Evolutionary conservation across 1,140 invertebrate species (phyloP), one percentile per base, ranked within the genome.

Genomic region (Sycophila sp.): DNA sequence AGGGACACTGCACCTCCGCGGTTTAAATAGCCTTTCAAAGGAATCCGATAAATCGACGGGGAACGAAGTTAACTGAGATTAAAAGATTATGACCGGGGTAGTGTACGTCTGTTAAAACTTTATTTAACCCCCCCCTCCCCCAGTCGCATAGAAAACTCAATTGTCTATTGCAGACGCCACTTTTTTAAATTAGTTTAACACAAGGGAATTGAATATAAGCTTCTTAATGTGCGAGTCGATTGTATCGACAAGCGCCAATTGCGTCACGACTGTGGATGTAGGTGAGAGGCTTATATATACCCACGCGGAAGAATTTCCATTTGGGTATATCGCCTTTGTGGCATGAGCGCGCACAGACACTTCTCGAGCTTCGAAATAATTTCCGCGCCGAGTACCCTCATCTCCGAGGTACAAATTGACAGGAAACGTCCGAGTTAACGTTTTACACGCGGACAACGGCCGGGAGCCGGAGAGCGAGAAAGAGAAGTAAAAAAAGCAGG

Each of bases 1-100:
- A 36, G 58, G 26, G 6, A 19, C 10, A 30, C 7, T 4, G 26
- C 8, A 40, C 11, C 45, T 13, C 13, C 34, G 7, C 7, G 8
- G 24, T 38, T 60, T 8, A 45, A 60, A 38, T 45, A 19, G 22
- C 38, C 58, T 42, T 55, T 28, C 34, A 58, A 56, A 58, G 53
- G 38, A 67, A 24, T 56, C 10, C 38, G 38, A 38, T 53, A 28
- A 49, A 24, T n/a, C 34, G 34, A 42, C 5, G n/a, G 1, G 38
- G 24, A 22, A 22, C 1, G 7, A 34, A 58, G 6, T 58, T 58
- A 67, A 34, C 19, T 10, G 19, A 42, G 24, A 4, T 6, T n/a
- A 10, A 28, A 55, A 28, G 28, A 40, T 53, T 40, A 40, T 15
- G n/a, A n/a, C 10, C 0, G n/a, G 1, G 10, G n/a, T 40, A 13